These are phyloP conservation scores for Margaritifera margaritifera DNA, from an alignment of 2,888 invertebrate species.

Conservation along the genomic window DNA sequence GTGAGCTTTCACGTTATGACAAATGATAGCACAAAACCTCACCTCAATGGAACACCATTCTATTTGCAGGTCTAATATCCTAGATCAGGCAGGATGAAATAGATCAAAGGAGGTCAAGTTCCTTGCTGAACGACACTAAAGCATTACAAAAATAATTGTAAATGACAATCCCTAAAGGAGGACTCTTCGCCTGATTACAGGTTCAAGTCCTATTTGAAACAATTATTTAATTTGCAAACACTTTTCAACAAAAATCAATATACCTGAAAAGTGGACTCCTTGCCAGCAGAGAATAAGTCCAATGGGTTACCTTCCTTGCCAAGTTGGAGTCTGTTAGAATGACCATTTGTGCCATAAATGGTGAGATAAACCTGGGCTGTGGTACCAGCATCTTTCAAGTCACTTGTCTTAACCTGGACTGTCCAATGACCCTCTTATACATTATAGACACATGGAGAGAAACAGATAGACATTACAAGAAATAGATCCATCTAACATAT, in stretches of 20 bases:
- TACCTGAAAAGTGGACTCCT: constrained; percentile 50
- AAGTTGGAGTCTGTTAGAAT: constrained; percentile 52
- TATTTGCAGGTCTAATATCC: too few species aligned
- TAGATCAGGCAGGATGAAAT: neutral
- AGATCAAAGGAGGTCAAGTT: neutral
- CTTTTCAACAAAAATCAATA: constrained; percentile 6
- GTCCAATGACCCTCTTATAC: constrained; percentile 58
- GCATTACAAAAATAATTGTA: neutral
- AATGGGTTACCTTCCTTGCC: constrained; percentile 32
- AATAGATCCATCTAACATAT: too few species aligned
- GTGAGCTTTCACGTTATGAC: too few species aligned
- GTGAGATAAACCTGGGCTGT: constrained; percentile 60
- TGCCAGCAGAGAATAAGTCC: constrained; percentile 43
- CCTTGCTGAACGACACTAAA: neutral
- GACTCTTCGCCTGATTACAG: too few species aligned
- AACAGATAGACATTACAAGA: too few species aligned
- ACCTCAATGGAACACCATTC: too few species aligned
- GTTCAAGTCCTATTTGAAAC: too few species aligned
- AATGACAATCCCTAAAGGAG: too few species aligned
- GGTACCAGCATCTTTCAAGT: constrained; percentile 58
- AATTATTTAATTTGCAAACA: too few species aligned
- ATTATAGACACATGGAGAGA: neutral
- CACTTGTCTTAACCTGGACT: constrained; percentile 62
- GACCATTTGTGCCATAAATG: constrained; percentile 59
- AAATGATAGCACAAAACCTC: too few species aligned